Base-by-base conservation (phyloP, 2,113 vertebrate genomes). In the Pelusios castaneus region DNA sequence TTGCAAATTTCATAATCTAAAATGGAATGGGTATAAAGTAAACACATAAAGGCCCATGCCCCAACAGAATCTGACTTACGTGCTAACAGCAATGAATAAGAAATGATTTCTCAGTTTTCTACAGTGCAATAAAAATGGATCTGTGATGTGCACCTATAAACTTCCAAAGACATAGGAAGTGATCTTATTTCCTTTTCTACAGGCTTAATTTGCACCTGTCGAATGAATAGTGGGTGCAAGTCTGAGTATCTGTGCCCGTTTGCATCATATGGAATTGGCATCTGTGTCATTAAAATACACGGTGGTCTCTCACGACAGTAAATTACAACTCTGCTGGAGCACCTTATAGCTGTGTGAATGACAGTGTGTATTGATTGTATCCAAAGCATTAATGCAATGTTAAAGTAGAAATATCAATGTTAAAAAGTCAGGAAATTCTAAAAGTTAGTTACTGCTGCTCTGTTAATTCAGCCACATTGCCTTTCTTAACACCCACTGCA, bases 181-280 rank as follows among this genome's bases (percentile, higher is more conserved):
- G 7, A 27, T 70, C 75, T 43, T 58, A 70, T 90, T 80, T 31
- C 38, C 1, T 5, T 54, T 56, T 75, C 21, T 70, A 47, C 0
- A 25, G 10, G 24, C 51, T 85, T 80, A 34, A 63, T 84, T 89
- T 92, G 54, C 49, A 89, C 25, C 2, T 52, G n/a, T 3, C 60
- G 89, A 91, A 78, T 77, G 5, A 86, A 84, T 92, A 77, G 47
- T 13, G 25, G 24, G 19, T 79, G 27, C 82, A 97, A 93, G 84
- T 25, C 1, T 4, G 31, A 38, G 29, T 84, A 92, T 73, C 77
- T 2, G 25, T 31, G 86, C 87, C 51, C 0, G 22, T 38, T 49
- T 89, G 87, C 45, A 4, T 92, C 45, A 52, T 3, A 17, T 94
- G 17, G 29, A 41, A 87, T 93, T 73, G 84, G 47, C 88, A 58